phyloP scores from a whole-genome alignment of 2,113 vertebrate species.

The Barbus barbus region DNA sequence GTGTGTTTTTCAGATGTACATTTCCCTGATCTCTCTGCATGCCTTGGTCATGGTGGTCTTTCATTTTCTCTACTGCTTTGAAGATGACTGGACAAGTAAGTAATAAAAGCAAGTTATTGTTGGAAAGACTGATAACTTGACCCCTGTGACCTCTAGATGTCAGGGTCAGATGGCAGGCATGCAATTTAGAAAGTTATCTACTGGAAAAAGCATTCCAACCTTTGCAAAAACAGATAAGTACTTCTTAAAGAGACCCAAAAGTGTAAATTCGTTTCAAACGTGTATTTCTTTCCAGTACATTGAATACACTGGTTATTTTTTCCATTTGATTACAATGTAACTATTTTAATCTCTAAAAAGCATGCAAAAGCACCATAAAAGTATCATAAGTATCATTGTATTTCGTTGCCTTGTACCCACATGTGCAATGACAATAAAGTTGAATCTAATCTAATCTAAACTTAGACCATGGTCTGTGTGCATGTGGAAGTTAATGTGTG shows the following conservation, averaged over 20 bases:
- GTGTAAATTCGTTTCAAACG: background rate
- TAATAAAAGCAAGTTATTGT: slow-evolving; percentile 57
- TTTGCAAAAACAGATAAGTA: background rate
- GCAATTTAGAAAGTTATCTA: slow-evolving; percentile 5
- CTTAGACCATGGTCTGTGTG: no score
- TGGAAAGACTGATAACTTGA: background rate
- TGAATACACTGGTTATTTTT: background rate
- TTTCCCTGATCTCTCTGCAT: slow-evolving; percentile 94
- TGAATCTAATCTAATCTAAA: no score
- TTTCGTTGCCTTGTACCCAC: no score
- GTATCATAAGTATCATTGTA: no score
- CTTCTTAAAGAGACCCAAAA: background rate
- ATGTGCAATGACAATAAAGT: no score
- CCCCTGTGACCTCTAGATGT: background rate
- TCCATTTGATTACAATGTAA: background rate
- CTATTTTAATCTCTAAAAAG: background rate
- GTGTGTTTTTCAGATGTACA: slow-evolving; percentile 89
- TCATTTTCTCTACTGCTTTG: slow-evolving; percentile 98
- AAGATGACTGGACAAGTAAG: slow-evolving; percentile 99
- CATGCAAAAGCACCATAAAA: background rate
- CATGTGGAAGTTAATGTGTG: no score
- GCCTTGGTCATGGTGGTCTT: slow-evolving; percentile 93
- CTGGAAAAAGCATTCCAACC: background rate
- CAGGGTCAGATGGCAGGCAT: background rate
- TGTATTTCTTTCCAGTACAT: background rate